Base-by-base conservation (phyloP, 1,140 invertebrate species). In the Drosophila bipectinata region DNA sequence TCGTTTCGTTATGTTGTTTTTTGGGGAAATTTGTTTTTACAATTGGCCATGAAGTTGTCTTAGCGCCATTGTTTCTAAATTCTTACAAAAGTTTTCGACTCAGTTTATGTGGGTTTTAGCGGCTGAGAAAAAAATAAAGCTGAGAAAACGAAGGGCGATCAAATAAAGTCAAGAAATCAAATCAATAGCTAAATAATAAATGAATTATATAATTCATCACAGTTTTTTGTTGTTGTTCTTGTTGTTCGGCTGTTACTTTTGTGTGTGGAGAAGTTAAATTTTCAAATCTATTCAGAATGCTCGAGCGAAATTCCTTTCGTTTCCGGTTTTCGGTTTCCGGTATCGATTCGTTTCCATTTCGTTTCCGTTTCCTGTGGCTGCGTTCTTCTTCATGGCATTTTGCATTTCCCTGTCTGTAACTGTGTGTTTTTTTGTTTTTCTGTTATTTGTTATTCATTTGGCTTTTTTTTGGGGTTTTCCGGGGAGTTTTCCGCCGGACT, bases 161-260 rank as follows among this genome's bases (percentile, higher is more conserved):
- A 68, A 56, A 12, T 8, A 8, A 63, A 24, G 30, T 9, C 45
- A 12, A 48, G 24, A 69, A 37, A 8, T 12, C 4, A 64, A 54
- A 34, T 48, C 4, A 39, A 54, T 56, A 58, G 32, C 44, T 47
- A 80, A 84, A 79, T 15, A 1, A 18, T 18, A 47, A 47, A 47
- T 18, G 18, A 47, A 47, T 73, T 60, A 82, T 75, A 59, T 56
- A 64, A 85, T 76, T 88, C 82, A 87, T 87, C 82, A 87, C 82
- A 87, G 82, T 88, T 87, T 84, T 62, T 84, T 83, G 80, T 84
- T 80, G 71, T 78, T 77, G 63, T 75, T 77, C 34, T 63, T 71
- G 75, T 63, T 76, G 60, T 69, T 78, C 63, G 72, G 53, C 61
- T 71, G 44, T 53, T 60, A 51, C 52, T 45, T 53, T 10, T 61